Percentiles rank a stretch among this genome's conserved stretches.
Evolutionary conservation across 2,888 invertebrate species (phyloP).

Genomic region (Xestoiulus laeticollis): DNA sequence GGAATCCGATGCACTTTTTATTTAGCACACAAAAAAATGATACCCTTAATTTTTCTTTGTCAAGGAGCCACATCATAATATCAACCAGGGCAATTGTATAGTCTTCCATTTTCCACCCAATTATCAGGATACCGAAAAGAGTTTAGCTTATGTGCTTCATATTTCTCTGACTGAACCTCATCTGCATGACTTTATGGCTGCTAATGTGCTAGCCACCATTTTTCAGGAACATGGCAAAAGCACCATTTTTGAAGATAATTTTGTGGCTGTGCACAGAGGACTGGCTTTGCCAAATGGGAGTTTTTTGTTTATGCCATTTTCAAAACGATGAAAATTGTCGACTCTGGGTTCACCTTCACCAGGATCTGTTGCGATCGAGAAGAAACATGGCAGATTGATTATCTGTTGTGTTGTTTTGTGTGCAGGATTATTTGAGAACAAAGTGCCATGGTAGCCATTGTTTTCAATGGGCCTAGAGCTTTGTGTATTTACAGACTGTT

Average conservation of each 20-base stretch:
- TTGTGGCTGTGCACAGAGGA: not conserved
- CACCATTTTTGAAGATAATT: not conserved
- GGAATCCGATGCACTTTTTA: no score
- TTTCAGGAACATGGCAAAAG: not conserved
- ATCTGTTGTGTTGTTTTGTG: not conserved
- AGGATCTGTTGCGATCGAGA: not conserved
- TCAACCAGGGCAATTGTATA: not conserved
- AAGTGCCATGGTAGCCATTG: slow-evolving; percentile 32
- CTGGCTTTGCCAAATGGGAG: not conserved
- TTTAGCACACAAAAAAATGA: no score
- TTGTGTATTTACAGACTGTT: slow-evolving; percentile 48
- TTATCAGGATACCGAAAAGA: not conserved
- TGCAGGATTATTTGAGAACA: slow-evolving; percentile 1
- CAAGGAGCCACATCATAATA: not conserved
- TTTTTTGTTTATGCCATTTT: not conserved
- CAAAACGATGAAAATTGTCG: not conserved
- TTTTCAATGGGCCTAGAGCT: slow-evolving; percentile 32
- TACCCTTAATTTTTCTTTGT: not conserved
- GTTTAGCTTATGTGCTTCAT: not conserved
- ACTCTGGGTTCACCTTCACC: not conserved
- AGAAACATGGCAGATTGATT: not conserved
- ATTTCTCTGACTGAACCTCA: not conserved
- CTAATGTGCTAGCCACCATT: slow-evolving; percentile 3
- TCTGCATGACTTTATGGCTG: not conserved
- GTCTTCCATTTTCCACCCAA: slow-evolving; percentile 16